Evolutionary conservation across 2,797 vertebrate species (phyloP), one percentile per base, ranked within the genome.

Genomic region (Pachyuromys duprasi): DNA sequence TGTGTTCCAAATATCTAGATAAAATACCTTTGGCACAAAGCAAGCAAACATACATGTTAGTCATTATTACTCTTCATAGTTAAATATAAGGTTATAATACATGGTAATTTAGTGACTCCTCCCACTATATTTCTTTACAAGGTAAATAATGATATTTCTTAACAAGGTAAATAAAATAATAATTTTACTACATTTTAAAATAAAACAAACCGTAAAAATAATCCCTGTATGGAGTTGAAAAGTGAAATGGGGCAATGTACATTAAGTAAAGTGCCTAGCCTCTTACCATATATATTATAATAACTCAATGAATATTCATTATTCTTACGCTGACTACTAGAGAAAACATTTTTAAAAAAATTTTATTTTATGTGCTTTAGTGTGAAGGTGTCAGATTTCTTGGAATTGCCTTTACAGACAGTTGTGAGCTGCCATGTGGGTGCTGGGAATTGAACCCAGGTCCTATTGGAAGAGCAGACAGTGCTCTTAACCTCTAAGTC

Each of bases 221-320:
- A 95, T 86, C 13, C 15, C 7, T 3, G 92, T 36, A 83, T 81
- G 26, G 5, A 89, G 20, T 36, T 90, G 0, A 33, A 82, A 42
- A 13, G 86, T 89, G 79, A 91, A 96, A 96, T 83, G 69, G 86
- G 57, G 74, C 81, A 88, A 95, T 88, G 2, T 22, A 67, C 20
- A 76, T 76, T 84, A 63, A 94, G 75, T 53, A 84, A 75, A 93
- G 17, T 96, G 4, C 28, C 78, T 74, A 83, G 22, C 22, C 42
- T 24, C 86, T 26, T 33, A 31, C 22, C 14, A 80, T 6, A 7
- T 39, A 45, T 28, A 62, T 39, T 89, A 18, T 76, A 96, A 53
- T 36, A 18, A 31, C 36, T 89, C 36, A 89, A 65, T 81, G 82
- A 74, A 84, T 14, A 93, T 55, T 5, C 17, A 80, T 55, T 60